phyloP scores from a whole-genome alignment of 1,140 invertebrate species.

The Sarcophaga bullata region DNA sequence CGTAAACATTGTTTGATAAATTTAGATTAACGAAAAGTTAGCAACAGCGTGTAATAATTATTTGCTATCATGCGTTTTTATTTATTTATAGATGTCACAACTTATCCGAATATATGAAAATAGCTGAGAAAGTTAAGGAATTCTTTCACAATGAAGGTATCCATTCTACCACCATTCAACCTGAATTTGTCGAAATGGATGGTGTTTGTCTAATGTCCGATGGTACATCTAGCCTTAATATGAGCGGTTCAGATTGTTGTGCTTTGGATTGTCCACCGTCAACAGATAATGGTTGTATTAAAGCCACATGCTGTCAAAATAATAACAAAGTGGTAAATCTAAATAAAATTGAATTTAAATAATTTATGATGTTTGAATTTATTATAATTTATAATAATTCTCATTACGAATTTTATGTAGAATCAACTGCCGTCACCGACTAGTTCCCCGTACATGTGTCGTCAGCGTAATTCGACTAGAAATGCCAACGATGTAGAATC shows the following conservation, averaged over 20 bases:
- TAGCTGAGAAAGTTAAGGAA: slow-evolving; percentile 93
- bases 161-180: slow-evolving; percentile 92
- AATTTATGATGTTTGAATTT: background rate
- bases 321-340: slow-evolving; percentile 61
- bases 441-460: slow-evolving; percentile 80
- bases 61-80: slow-evolving; percentile 45
- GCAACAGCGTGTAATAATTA: no score
- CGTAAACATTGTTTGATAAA: no score
- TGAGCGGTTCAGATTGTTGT: slow-evolving; percentile 73
- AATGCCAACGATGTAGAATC: slow-evolving; percentile 63
- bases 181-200: slow-evolving; percentile 86
- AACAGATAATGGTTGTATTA: slow-evolving; percentile 83
- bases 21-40: no score
- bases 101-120: slow-evolving; percentile 89
- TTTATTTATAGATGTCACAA: slow-evolving; percentile 77
- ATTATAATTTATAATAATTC: slow-evolving; percentile 1
- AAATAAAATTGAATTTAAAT: background rate
- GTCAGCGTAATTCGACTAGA: slow-evolving; percentile 74
- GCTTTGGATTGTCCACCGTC: slow-evolving; percentile 87
- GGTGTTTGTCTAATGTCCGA: slow-evolving; percentile 62
- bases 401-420: slow-evolving; percentile 51
- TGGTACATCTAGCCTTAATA: slow-evolving; percentile 63
- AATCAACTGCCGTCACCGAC: slow-evolving; percentile 79
- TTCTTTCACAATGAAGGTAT: slow-evolving; percentile 89
- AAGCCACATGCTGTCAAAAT: slow-evolving; percentile 81